Base-by-base conservation (phyloP, 2,113 vertebrate genomes). In the Pollachius pollachius region DNA sequence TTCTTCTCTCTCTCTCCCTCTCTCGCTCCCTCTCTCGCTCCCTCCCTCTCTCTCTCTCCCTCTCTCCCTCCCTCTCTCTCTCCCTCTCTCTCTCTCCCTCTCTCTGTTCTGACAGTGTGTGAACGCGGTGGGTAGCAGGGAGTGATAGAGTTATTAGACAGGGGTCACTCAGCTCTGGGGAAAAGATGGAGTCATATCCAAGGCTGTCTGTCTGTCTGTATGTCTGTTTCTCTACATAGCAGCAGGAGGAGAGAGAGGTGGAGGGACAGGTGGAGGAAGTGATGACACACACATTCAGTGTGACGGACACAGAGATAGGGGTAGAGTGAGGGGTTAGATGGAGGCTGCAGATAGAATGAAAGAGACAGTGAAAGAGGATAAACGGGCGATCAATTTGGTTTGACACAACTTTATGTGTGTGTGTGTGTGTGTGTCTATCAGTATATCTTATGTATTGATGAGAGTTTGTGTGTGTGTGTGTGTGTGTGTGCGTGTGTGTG, bases 81-180 rank as follows among this genome's bases (percentile, higher is more conserved):
- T 54, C 62, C 30, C 37, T n/a, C n/a, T 23, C 52, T 25, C 30
- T 18, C 57, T 58, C 27, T 19, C 19, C 3, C 21, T 37, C 8
- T 70, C 58, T 52, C 27, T 30, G 63, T 58, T 72, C 67, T 62
- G 23, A 48, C 63, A 9, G 52, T 71, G 52, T 69, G 41, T 61
- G 58, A 68, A 11, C 60, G 59, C 11, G 3, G 15, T 67, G 67
- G 57, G 41, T 74, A 68, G 71, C 54, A 73, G n/a, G 52, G 69
- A 69, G 63, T 16, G 64, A 56, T 68, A 74, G 60, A 63, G 63
- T 6, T 19, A 68, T 70, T 65, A 77, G 61, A 19, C 61, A 66
- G 5, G 41, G 72, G 56, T 71, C 73, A 76, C 48, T 60, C 25
- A 59, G 52, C 23, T 64, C 19, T 37, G 65, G 69, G 69, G 63